Conservation (phyloP, 2,797 vertebrate species). For the Melanotaenia parkinsoni region DNA sequence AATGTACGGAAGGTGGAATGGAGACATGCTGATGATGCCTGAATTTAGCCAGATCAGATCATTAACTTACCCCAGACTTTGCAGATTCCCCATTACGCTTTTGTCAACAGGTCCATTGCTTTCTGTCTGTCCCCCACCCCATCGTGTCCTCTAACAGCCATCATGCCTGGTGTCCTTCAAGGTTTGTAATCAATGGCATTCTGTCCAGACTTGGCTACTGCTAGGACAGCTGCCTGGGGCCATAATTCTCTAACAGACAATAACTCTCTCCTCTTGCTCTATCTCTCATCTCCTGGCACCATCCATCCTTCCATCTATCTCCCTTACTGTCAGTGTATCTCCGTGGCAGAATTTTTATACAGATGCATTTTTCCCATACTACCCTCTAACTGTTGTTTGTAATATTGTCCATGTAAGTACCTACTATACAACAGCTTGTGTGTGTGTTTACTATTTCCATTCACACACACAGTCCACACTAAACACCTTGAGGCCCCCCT, state of each 20-base stretch:
- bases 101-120: conserved; percentile 54
- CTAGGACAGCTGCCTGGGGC: conserved; percentile 63
- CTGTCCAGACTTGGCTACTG: conserved; percentile 64
- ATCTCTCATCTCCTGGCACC: conserved; percentile 57
- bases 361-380: conserved; percentile 9
- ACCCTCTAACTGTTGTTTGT: conserved; percentile 12
- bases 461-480: conserved; percentile 11
- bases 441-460: not conserved
- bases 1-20: not conserved
- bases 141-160: conserved; percentile 52
- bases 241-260: conserved; percentile 77
- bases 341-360: conserved; percentile 46
- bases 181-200: conserved; percentile 73
- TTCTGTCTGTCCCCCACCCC: conserved; percentile 44
- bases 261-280: conserved; percentile 67
- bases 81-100: conserved; percentile 62
- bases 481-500: conserved; percentile 44
- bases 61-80: conserved; percentile 61
- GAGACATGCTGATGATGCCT: conserved; percentile 31
- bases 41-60: conserved; percentile 44
- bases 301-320: conserved; percentile 42
- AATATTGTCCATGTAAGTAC: conserved; percentile 4
- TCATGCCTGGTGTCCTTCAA: conserved; percentile 72
- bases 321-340: conserved; percentile 25
- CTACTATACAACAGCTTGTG: not conserved